phyloP scores from a whole-genome alignment of 2,113 vertebrate species.

The Otus sunia region DNA sequence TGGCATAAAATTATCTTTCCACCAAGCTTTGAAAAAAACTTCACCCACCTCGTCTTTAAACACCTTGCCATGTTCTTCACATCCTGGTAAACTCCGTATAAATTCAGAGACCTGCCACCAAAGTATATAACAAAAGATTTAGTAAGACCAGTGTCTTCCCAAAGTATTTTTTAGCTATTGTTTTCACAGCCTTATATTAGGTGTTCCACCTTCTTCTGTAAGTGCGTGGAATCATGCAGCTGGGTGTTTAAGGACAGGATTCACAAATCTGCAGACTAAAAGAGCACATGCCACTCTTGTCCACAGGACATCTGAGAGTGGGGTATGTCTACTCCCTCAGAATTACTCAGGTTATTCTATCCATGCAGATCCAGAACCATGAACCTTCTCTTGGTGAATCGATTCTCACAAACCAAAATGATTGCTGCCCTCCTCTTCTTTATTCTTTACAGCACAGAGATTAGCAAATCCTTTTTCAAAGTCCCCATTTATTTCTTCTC shows the following conservation, averaged over 20 bases:
- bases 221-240: neutral
- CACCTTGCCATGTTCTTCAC: conserved; percentile 85
- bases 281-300: neutral
- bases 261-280: neutral
- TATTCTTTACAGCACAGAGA: neutral
- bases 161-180: neutral
- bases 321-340: neutral
- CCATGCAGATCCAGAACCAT: neutral
- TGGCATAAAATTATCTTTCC: neutral
- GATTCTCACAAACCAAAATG: neutral
- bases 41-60: conserved; percentile 86
- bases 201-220: neutral
- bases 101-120: conserved; percentile 82
- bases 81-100: conserved; percentile 85
- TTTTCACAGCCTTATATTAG: neutral
- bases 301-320: neutral
- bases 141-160: neutral
- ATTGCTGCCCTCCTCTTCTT: neutral
- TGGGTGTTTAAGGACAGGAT: neutral
- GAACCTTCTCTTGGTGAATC: neutral
- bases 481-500: neutral
- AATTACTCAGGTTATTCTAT: neutral
- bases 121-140: neutral
- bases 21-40: neutral
- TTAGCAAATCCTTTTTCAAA: neutral